Evolutionary conservation across 2,113 vertebrate genomes (phyloP), one percentile per base, ranked within the genome.

Genomic region (Eulemur rufifrons): DNA sequence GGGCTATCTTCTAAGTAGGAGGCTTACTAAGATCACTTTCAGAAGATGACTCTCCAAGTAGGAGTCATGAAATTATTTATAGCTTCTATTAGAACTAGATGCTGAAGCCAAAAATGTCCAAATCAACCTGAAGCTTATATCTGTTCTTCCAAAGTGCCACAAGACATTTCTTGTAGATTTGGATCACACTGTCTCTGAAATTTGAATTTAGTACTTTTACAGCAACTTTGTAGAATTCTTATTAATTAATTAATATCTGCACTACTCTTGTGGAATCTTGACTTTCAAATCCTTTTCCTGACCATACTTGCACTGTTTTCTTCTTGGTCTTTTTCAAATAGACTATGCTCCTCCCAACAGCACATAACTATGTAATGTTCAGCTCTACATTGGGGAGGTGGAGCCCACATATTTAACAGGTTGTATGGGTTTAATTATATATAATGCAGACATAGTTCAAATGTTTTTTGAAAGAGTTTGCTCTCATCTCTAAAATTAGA

Each of bases 401-500:
- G 50, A 94, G 27, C 13, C 15, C 34, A 52, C 10, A 21, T 50
- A 20, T 37, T 63, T 74, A 32, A 25, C 25, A 42, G 52, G 77
- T 66, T 85, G 45, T 88, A 23, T 88, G 73, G 85, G 86, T 88
- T 90, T 94, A 87, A 76, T 96, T 81, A 81, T 71, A 77, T 56
- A 50, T 29, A 68, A 59, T 50, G 56, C 54, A 96, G 74, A 64
- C n/a, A 59, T 84, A 80, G 64, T 94, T 89, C 29, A 39, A 86
- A 84, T 83, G 17, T 27, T 59, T 97, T 92, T 92, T n/a, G 10
- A 76, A 52, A 84, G 34, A 86, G 69, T 89, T 88, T 87, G 11
- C 82, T 94, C 27, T 66, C 71, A 87, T 69, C 52, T 92, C 63
- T 94, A 54, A 95, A 95, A 96, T 86, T 81, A 96, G 64, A 95